Base-by-base conservation (phyloP, 2,113 vertebrate species). In the Bagarius yarrelli region DNA sequence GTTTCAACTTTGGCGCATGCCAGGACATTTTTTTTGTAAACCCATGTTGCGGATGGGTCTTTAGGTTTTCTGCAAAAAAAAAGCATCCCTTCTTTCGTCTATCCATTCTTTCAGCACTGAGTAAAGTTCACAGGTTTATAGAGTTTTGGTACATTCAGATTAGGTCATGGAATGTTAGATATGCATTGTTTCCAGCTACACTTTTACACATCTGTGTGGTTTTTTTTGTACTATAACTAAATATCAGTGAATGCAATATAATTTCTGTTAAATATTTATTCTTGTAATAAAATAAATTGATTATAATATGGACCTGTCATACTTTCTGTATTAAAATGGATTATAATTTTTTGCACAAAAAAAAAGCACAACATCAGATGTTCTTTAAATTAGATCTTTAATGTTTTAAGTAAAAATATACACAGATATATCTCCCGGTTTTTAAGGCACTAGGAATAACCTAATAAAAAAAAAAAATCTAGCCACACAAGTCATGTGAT, bases 321-420 rank as follows among this genome's bases (percentile, higher is more conserved):
- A 36, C 34, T 21, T 66, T 4, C 19, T 15, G 14, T 15, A 47
- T 47, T 47, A 47, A 11, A 3, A 40, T 3, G 3, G 3, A 40
- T 8, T 40, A 40, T 40, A 40, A 6, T 2, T 23, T 4, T 3
- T 5, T 15, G 27, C 13, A n/a, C 53, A 47, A 9, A 18, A 18
- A 19, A 60, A 19, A 47, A 55, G 47, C 15, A 27, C 34, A 30
- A 9, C 4, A 0, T 9, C 25, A 15, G 8, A 11, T 19, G 23
- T 52, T 70, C 78, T 27, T 81, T 81, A 75, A 81, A 81, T 75
- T 81, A 76, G 36, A 81, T 66, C n/a, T 76, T 67, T 81, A 75
- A 76, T 81, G 57, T 25, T 76, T 50, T 69, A 76, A 76, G 63
- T 81, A 67, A 81, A 81, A 74, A 81, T 71, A 80, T 72, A 61